These are phyloP conservation scores for Scortum barcoo DNA, from an alignment of 2,113 vertebrate genomes.

Conservation along the genomic window DNA sequence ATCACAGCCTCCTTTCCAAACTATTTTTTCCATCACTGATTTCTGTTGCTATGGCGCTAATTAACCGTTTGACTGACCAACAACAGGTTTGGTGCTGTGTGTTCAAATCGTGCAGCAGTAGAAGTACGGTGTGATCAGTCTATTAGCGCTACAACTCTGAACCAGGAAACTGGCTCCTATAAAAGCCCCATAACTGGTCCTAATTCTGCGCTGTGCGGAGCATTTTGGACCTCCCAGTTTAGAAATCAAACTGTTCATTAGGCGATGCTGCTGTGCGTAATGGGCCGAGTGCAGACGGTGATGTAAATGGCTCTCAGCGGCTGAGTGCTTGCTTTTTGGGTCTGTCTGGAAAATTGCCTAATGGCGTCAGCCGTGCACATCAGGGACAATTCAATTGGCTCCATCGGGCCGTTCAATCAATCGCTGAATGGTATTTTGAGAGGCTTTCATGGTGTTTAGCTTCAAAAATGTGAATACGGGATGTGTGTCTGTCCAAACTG, in stretches of 20 bases:
- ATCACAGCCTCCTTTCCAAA: background rate
- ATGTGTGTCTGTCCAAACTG: conserved; percentile 5
- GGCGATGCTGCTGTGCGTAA: background rate
- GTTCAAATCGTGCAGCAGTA: background rate
- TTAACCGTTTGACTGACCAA: background rate
- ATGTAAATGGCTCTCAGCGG: conserved; percentile 41
- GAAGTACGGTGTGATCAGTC: background rate
- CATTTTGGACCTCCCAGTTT: background rate
- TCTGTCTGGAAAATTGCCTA: conserved; percentile 62
- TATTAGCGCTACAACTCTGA: background rate
- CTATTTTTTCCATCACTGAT: background rate
- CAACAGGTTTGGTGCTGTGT: no score
- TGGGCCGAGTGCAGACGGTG: background rate
- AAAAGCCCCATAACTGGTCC: background rate
- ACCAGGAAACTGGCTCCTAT: background rate
- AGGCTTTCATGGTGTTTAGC: conserved; percentile 57
- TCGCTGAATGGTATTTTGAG: conserved; percentile 45
- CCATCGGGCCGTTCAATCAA: conserved; percentile 58
- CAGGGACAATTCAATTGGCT: conserved; percentile 31
- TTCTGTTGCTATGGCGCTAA: background rate
- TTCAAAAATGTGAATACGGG: conserved; percentile 25
- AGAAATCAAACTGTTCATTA: conserved; percentile 29
- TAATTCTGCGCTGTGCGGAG: background rate
- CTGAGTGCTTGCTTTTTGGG: conserved; percentile 40
- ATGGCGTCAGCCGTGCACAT: conserved; percentile 15